Conservation (phyloP, 2,797 vertebrate species). For the Scolopax bukidnonensis region DNA sequence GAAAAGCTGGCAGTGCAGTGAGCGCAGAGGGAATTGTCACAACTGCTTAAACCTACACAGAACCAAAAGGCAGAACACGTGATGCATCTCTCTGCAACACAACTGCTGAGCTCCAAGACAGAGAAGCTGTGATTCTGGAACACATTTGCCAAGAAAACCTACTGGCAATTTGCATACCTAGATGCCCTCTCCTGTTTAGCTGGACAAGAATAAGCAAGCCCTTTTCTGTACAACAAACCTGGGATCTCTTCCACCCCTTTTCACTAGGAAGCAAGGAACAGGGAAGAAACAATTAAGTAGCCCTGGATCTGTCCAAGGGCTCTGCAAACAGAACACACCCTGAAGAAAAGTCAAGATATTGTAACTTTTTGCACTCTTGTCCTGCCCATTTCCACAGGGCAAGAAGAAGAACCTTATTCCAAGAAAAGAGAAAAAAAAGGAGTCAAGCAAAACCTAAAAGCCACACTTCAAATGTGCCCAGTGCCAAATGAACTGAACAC, state of each 20-base stretch:
- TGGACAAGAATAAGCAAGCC: neutral
- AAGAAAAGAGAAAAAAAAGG: neutral
- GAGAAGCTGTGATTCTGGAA: accelerated
- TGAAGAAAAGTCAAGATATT: neutral
- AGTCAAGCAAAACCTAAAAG: neutral
- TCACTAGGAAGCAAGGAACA: neutral
- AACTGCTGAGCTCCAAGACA: neutral
- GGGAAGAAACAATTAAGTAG: neutral
- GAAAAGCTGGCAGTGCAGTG: neutral
- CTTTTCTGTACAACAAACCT: neutral
- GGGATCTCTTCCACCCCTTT: neutral
- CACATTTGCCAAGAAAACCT: neutral
- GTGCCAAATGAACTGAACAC: neutral
- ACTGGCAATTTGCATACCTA: neutral
- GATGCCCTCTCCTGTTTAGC: neutral
- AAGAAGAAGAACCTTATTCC: neutral
- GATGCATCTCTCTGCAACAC: neutral
- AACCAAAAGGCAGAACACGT: neutral
- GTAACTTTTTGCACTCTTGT: neutral
- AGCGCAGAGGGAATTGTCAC: neutral
- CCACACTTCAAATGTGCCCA: neutral
- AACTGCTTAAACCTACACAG: neutral
- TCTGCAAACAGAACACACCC: neutral
- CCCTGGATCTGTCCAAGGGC: neutral
- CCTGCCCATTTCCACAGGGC: neutral